phyloP scores from a whole-genome alignment of 2,888 invertebrate species.

The Drosophila nigritarsus region DNA sequence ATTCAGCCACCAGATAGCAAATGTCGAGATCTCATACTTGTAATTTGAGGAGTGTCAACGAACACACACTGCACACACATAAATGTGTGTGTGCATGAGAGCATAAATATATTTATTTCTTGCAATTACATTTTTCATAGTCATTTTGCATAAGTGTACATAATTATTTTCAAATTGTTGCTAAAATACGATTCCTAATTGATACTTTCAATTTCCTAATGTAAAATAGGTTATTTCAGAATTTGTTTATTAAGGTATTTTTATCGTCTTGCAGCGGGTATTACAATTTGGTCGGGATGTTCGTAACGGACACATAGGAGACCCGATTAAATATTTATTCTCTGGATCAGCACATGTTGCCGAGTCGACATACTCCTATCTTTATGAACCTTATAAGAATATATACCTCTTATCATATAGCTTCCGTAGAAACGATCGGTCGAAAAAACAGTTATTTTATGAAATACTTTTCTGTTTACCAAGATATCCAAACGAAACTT shows the following conservation, averaged over 20 bases:
- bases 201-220: not conserved
- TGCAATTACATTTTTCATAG: constrained; percentile 9
- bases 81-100: constrained; percentile 1
- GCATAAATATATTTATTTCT: not conserved
- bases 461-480: no score
- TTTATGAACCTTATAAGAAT: not conserved
- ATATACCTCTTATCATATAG: not conserved
- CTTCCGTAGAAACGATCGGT: not conserved
- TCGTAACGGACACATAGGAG: not conserved
- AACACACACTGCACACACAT: not conserved
- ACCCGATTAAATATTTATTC: not conserved
- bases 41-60: constrained; percentile 30
- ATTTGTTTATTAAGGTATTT: not conserved
- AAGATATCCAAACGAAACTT: not conserved
- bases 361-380: not conserved
- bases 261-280: not conserved
- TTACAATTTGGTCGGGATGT: not conserved
- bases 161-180: not conserved
- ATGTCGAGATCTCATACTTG: constrained; percentile 37
- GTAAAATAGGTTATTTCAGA: not conserved
- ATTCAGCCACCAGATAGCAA: not conserved
- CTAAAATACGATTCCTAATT: not conserved
- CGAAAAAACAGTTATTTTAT: not conserved
- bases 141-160: not conserved
- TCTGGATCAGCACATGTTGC: not conserved